Evolutionary conservation across 2,113 vertebrate genomes (phyloP).

Genomic region (Hylia prasina): DNA sequence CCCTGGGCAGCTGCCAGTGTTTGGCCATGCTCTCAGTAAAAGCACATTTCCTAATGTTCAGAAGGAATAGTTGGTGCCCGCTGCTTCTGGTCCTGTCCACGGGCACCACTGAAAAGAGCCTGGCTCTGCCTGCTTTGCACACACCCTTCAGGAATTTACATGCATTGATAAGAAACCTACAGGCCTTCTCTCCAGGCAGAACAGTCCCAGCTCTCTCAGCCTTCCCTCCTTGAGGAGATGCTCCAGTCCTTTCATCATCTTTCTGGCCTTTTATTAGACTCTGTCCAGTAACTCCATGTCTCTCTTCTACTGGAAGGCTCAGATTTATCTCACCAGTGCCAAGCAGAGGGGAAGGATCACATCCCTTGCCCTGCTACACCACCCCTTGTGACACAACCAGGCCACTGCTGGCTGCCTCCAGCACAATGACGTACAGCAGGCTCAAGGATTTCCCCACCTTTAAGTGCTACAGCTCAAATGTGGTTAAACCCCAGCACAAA

Average conservation of each 20-base stretch:
- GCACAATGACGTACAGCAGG: fast-evolving
- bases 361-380: background rate
- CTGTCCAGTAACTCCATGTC: background rate
- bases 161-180: background rate
- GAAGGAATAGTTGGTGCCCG: background rate
- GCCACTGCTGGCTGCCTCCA: background rate
- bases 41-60: background rate
- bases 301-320: background rate
- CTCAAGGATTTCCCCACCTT: background rate
- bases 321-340: background rate
- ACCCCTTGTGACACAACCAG: background rate
- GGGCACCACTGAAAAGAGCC: background rate
- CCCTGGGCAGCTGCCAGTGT: background rate
- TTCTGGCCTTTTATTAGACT: background rate
- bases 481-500: background rate
- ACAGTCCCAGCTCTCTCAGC: background rate
- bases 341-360: background rate
- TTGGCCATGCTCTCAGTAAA: background rate
- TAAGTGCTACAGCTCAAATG: background rate
- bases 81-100: background rate
- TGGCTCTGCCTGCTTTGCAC: background rate
- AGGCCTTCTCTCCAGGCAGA: background rate
- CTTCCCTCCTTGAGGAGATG: background rate
- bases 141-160: background rate
- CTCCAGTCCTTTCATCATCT: background rate